These are phyloP conservation scores for Candidula unifasciata DNA, from an alignment of 2,888 invertebrate genomes.

Conservation along the genomic window DNA sequence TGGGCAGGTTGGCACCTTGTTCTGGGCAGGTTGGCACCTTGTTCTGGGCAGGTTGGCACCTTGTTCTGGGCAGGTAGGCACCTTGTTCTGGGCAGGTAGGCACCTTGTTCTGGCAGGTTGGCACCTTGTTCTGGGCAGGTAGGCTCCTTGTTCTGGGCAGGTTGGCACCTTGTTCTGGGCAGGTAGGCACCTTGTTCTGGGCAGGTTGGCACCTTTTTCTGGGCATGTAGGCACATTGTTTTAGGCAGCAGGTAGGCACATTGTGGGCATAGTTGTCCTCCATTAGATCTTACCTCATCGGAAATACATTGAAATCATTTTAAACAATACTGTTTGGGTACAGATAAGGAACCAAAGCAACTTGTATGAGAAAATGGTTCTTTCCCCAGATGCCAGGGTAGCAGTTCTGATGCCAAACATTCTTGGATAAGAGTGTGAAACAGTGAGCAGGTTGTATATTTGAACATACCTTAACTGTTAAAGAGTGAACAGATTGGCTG, in stretches of 20 bases:
- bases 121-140: conserved; percentile 88
- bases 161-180: conserved; percentile 85
- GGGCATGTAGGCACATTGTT: conserved; percentile 87
- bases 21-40: conserved; percentile 88
- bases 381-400: too few relatives aligned
- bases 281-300: too few relatives aligned
- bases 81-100: conserved; percentile 89
- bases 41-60: conserved; percentile 88
- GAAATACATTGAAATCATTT: too few relatives aligned
- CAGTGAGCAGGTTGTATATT: too few relatives aligned
- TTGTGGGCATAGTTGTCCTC: not conserved
- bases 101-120: conserved; percentile 88
- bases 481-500: too few relatives aligned
- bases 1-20: conserved; percentile 87
- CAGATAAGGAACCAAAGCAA: too few relatives aligned
- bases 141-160: conserved; percentile 85
- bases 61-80: conserved; percentile 89
- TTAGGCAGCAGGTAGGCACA: conserved; percentile 89
- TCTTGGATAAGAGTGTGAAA: too few relatives aligned
- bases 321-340: too few relatives aligned
- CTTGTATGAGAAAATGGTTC: too few relatives aligned
- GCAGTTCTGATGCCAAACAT: too few relatives aligned
- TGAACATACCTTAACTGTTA: too few relatives aligned
- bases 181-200: conserved; percentile 84
- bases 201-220: too few relatives aligned